Percentiles rank a stretch among this genome's conserved stretches.
Conservation (phyloP, 2,113 vertebrate genomes). For the Muscicapa adusta region DNA sequence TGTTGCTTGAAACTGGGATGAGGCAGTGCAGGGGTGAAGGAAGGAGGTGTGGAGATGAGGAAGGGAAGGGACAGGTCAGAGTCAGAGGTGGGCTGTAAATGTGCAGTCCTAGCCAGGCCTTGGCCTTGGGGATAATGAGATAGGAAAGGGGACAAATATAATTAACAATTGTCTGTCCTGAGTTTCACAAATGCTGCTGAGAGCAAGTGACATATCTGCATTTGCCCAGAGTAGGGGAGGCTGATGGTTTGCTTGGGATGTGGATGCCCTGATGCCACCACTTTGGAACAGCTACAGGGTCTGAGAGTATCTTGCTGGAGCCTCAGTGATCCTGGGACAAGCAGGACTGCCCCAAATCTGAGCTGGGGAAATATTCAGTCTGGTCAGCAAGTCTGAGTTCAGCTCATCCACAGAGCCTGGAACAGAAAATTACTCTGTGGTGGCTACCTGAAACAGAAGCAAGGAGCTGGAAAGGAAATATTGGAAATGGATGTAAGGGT, state of each 20-base stretch:
- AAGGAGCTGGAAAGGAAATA: background rate
- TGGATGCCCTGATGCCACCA: background rate
- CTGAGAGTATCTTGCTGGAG: background rate
- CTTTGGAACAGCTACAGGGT: background rate
- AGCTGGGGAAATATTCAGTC: background rate
- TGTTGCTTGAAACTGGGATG: background rate
- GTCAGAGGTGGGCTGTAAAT: background rate
- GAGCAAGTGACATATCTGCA: background rate
- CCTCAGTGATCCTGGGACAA: background rate
- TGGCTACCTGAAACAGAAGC: background rate
- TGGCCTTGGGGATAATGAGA: background rate
- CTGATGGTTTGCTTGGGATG: background rate
- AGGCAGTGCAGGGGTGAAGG: background rate
- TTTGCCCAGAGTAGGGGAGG: fast-evolving
- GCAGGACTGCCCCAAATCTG: background rate
- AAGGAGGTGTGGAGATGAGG: background rate
- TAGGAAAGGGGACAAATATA: background rate
- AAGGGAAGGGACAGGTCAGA: background rate
- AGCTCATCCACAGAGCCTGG: background rate
- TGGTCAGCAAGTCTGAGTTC: background rate
- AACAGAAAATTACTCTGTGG: background rate
- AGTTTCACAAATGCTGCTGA: background rate
- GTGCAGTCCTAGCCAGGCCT: background rate
- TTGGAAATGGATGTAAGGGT: background rate
- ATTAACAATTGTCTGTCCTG: background rate